Base-by-base conservation (phyloP, 2,113 vertebrate species). In the Bubo scandiacus region DNA sequence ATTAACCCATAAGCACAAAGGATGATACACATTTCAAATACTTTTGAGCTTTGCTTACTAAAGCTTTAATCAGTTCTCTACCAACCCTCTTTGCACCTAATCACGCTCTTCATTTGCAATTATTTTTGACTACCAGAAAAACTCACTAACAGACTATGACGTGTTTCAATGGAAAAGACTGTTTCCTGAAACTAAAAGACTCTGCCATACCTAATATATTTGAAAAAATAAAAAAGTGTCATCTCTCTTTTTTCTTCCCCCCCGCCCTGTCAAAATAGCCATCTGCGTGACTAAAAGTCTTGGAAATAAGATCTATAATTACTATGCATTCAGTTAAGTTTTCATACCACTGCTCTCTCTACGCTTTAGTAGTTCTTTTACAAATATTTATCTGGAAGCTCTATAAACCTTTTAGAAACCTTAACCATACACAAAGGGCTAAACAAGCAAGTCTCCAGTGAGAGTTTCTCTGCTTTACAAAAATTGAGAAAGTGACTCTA, bases 321-420 rank as follows among this genome's bases (percentile, higher is more conserved):
- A 29, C 43, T 29, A 15, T 22, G 13, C 16, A 42, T 62, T 54
- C 65, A 62, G 43, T 38, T 62, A 81, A 81, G 36, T 49, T 62
- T 43, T 65, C 66, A 9, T 62, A 82, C 61, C 66, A 73, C n/a
- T 47, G 15, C 12, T 94, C 36, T 57, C 43, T 80, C 58, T 67
- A 72, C 77, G 51, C 18, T 8, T 62, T 77, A 49, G 54, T 43
- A 30, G 10, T 45, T 42, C 30, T 66, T 72, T 90, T 19, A 66
- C 66, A 92, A 86, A 85, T 82, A 95, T 88, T 85, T 87, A 63
- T 67, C 77, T 86, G 52, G 51, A 79, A 90, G 78, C 30, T 79
- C 38, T 52, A 52, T 27, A 85, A 96, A 82, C 49, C 38, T 77
- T 86, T 94, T 36, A 67, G 70, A 81, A 92, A 81, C 30, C 38